Evolutionary conservation across 2,888 invertebrate genomes (phyloP), one percentile per base, ranked within the genome.

Genomic region (Lutraria lutraria): DNA sequence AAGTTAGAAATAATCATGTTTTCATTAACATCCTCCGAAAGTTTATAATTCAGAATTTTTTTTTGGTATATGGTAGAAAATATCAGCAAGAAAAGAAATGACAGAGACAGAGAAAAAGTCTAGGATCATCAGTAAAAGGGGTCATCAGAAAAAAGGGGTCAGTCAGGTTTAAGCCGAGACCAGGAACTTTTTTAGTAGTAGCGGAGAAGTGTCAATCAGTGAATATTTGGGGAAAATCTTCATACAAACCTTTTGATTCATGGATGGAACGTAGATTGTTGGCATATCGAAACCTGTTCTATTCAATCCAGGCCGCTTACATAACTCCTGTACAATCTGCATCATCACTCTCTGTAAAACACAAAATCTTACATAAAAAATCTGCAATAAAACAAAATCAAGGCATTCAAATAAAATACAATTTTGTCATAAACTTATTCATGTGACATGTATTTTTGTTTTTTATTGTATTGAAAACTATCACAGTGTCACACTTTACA

Each of bases 261-360:
- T 95, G 93, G 96, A 96, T 2, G 97, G 97, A 29, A 97, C 96
- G 94, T 97, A 97, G 89, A 97, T 97, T 2, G 97, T 97, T 2
- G 97, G 97, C 97, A 97, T 97, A 91, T 97, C 97, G 95, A 97
- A 97, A 3, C 97, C 97, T 31, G 97, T 97, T 88, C 97, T 95
- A 93, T 97, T 97, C 72, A 97, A 95, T n/a, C 97, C 97, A 21
- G 97, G 97, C 81, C 97, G 94, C 94, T 97, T 97, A 93, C 97
- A 97, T 83, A 97, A 94, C 93, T 97, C 97, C 94, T 97, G 97
- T 1, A 97, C 97, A 90, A 97, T 97, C 95, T 97, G 97, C 97
- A 97, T 97, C 97, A 97, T 96, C 2, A 97, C 97, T 89, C 97
- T 96, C 96, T 97, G 94, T 16, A 94, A 90, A 31, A 60, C 34